These are phyloP conservation scores for Ochropleura plecta DNA, from an alignment of 2,888 invertebrate species.

Conservation along the genomic window DNA sequence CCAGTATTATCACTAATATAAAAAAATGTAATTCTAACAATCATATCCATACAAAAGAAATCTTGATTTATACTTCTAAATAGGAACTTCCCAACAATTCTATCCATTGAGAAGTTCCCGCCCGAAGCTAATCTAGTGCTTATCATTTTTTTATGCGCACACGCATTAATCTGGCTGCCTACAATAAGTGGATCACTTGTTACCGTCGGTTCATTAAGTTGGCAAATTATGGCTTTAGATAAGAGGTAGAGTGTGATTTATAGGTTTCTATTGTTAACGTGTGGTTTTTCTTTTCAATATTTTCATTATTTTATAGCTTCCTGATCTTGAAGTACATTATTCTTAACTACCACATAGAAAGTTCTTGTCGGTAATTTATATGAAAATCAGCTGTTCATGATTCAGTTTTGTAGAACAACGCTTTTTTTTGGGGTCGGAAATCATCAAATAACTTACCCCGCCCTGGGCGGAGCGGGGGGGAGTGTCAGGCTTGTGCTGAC, in stretches of 20 bases:
- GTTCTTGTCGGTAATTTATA: too few species aligned
- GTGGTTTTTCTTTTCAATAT: neutral
- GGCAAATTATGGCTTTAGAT: conserved; percentile 47
- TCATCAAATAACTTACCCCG: too few species aligned
- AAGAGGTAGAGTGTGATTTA: conserved; percentile 16
- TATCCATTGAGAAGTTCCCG: conserved; percentile 20
- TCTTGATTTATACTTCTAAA: neutral
- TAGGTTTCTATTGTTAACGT: conserved; percentile 6
- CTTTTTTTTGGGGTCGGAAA: too few species aligned
- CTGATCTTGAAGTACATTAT: neutral
- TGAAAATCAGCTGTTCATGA: too few species aligned
- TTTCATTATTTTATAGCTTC: neutral
- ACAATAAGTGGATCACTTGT: conserved; percentile 41
- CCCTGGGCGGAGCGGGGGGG: too few species aligned
- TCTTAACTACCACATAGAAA: too few species aligned
- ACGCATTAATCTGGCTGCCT: conserved; percentile 36
- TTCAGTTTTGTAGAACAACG: too few species aligned
- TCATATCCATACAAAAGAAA: neutral
- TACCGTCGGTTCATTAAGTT: conserved; percentile 55
- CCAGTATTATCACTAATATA: neutral
- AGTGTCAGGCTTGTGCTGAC: too few species aligned
- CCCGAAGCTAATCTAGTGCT: conserved; percentile 26
- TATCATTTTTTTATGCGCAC: conserved; percentile 48
- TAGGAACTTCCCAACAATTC: conserved; percentile 5
- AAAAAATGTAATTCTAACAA: neutral